phyloP scores from a whole-genome alignment of 1,140 invertebrate genomes.

The Achroia grisella region DNA sequence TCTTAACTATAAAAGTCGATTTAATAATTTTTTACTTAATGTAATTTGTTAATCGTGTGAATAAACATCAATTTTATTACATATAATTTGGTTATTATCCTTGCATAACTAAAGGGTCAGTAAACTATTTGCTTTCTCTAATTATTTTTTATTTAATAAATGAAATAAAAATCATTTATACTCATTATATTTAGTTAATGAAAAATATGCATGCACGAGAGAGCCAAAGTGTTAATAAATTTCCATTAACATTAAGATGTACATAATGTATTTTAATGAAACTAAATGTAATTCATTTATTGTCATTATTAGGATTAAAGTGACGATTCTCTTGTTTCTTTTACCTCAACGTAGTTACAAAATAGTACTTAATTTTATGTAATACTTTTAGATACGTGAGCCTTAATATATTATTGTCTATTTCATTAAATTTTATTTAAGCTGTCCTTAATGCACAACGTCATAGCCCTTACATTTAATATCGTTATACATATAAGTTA shows the following conservation, averaged over 20 bases:
- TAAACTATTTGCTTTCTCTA: slow-evolving; percentile 44
- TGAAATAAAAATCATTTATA: slow-evolving; percentile 43
- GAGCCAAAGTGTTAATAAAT: slow-evolving; percentile 64
- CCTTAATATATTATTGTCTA: slow-evolving; percentile 7
- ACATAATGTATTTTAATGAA: slow-evolving; percentile 57
- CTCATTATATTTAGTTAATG: slow-evolving; percentile 55
- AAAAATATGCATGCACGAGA: slow-evolving; percentile 34
- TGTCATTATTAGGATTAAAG: slow-evolving; percentile 44
- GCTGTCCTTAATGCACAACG: slow-evolving; percentile 51
- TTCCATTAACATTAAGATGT: slow-evolving; percentile 52
- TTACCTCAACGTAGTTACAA: slow-evolving; percentile 54
- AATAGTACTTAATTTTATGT: slow-evolving; percentile 33
- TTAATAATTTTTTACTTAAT: no score
- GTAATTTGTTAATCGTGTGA: no score
- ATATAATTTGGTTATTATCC: slow-evolving; percentile 39
- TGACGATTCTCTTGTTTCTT: slow-evolving; percentile 30
- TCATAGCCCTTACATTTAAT: slow-evolving; percentile 17
- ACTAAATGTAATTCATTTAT: slow-evolving; percentile 52
- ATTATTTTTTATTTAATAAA: slow-evolving; percentile 16
- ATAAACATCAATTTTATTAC: slow-evolving; percentile 22
- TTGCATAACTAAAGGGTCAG: slow-evolving; percentile 39
- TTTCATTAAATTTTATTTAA: slow-evolving; percentile 10
- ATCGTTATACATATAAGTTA: slow-evolving; percentile 34
- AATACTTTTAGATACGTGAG: slow-evolving; percentile 14
- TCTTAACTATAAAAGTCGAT: no score